Conservation (phyloP, 2,888 invertebrate genomes). For the Agriopis aurantiaria region DNA sequence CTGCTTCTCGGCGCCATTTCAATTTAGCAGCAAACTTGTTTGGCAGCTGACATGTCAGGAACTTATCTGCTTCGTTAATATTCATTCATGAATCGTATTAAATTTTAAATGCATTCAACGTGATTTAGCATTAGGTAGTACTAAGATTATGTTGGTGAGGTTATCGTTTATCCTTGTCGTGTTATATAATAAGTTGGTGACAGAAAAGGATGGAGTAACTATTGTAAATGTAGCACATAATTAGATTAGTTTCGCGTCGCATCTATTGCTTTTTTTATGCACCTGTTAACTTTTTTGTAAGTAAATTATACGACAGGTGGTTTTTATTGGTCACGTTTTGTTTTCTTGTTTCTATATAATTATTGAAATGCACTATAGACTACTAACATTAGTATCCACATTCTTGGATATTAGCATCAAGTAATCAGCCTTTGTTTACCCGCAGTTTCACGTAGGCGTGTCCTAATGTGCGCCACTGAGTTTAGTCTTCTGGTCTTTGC, state of each 20-base stretch:
- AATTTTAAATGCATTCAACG: background rate
- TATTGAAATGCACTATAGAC: background rate
- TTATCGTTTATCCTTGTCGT: constrained; percentile 36
- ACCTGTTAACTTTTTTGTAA: constrained; percentile 16
- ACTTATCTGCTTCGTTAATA: background rate
- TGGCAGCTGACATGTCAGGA: background rate
- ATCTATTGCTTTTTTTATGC: constrained; percentile 1
- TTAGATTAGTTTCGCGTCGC: constrained; percentile 16
- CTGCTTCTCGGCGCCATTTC: background rate
- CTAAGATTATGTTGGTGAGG: constrained; percentile 5
- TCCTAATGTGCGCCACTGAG: no score
- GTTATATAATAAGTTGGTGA: background rate
- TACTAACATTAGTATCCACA: background rate
- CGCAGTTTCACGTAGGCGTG: no score
- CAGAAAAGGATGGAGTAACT: constrained; percentile 18
- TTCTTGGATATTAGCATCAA: no score
- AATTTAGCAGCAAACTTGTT: no score
- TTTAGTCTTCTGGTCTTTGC: no score
- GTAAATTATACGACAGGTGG: background rate
- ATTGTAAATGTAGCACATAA: constrained; percentile 13
- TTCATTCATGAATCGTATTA: constrained; percentile 9
- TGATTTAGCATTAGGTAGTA: background rate
- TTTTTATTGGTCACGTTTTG: background rate
- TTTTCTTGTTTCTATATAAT: background rate
- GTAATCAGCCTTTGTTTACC: no score